Conservation (phyloP, 1,140 invertebrate species). For the Caenorhabditis tropicalis region DNA sequence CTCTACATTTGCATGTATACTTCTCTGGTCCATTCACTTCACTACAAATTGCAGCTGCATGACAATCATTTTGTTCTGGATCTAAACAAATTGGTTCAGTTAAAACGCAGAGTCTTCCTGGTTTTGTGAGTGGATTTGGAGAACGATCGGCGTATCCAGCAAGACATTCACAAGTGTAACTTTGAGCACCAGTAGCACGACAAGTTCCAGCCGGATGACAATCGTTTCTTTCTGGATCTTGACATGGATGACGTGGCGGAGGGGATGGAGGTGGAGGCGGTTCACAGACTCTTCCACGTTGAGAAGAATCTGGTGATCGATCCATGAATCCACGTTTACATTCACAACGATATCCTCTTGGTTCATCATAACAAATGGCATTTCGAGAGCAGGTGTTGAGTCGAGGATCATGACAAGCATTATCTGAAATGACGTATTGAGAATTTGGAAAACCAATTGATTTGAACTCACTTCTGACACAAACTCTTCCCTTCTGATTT, state of each 20-base stretch:
- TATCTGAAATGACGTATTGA: slow-evolving; percentile 62
- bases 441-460: neutral
- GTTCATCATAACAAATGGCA: slow-evolving; percentile 70
- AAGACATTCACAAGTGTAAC: slow-evolving; percentile 70
- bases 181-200: slow-evolving; percentile 63
- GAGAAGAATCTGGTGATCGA: slow-evolving; percentile 57
- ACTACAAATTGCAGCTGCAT: slow-evolving; percentile 68
- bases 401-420: slow-evolving; percentile 68
- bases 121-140: slow-evolving; percentile 56
- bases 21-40: slow-evolving; percentile 61
- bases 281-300: slow-evolving; percentile 68
- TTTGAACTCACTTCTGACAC: slow-evolving; percentile 66
- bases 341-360: slow-evolving; percentile 69
- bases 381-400: slow-evolving; percentile 71
- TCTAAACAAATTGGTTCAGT: slow-evolving; percentile 69
- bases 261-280: slow-evolving; percentile 64
- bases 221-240: slow-evolving; percentile 68
- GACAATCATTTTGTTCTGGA: slow-evolving; percentile 67
- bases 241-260: slow-evolving; percentile 69
- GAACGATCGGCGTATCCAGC: slow-evolving; percentile 68
- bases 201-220: slow-evolving; percentile 68
- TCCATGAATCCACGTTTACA: slow-evolving; percentile 65
- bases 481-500: slow-evolving; percentile 67
- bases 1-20: slow-evolving; percentile 67
- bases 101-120: slow-evolving; percentile 61